Base-by-base conservation (phyloP, 1,140 invertebrate species). In the Trichonephila inaurata region DNA sequence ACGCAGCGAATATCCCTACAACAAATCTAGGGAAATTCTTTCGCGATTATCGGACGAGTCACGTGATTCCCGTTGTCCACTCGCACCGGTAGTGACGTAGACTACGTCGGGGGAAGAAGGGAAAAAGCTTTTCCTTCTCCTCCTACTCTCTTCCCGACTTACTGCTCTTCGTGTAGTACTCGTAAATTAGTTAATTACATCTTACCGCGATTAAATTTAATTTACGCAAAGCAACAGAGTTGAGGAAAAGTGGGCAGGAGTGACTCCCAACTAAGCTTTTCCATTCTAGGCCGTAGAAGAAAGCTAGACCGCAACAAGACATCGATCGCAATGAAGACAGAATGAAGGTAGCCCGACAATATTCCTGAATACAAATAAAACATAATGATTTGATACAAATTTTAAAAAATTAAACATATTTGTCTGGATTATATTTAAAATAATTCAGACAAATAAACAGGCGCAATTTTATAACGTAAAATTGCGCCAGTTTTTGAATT, bases 181-280 rank as follows among this genome's bases (percentile, higher is more conserved):
- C 33, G 72, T 72, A 82, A 91, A 91, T 91, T 91, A 91, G 89
- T 72, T 91, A 91, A 91, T 91, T 91, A 40, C 77, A 91, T 69
- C 89, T 91, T 82, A 77, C 89, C 89, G 89, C 89, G 72, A 91
- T 91, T 91, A 82, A 91, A 91, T 91, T 91, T 83, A 91, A 91
- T 91, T 91, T 91, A 91, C 72, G 89, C 89, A 82, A 91, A 91
- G 72, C 89, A 19, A 77, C 72, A 77, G 72, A 33, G 72, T 40
- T 40, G 72, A 77, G 72, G 72, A 77, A 77, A 40, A 77, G 72
- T 77, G 72, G 72, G 72, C 72, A 77, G 28, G 72, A 77, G 28
- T 77, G 28, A 77, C 72, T 77, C 72, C 72, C 33, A 33, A 28
- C 14, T 24, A 40, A 69, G 10, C n/a, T 51, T 51, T 51, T 51